These are phyloP conservation scores for Macroramphosus scolopax DNA, from an alignment of 2,797 vertebrate species.

Conservation along the genomic window DNA sequence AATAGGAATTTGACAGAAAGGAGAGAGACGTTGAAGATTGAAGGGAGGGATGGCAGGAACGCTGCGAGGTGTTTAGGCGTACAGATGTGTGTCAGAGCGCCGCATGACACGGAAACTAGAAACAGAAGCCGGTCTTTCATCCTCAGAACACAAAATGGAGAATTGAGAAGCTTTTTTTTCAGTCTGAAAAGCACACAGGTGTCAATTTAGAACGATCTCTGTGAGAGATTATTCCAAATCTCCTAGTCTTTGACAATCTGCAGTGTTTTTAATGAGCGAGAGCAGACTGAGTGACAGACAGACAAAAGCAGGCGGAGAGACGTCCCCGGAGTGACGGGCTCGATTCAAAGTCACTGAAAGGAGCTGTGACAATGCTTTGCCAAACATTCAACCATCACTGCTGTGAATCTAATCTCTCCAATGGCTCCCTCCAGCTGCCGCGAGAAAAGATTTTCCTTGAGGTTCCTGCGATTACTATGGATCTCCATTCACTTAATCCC, in stretches of 20 bases:
- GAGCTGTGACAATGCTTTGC: constrained; percentile 45
- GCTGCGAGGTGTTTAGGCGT: constrained; percentile 23
- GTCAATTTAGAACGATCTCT: constrained; percentile 26
- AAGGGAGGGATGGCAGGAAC: constrained; percentile 31
- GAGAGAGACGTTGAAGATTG: constrained; percentile 31
- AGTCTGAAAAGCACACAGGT: constrained; percentile 21
- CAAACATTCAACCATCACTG: constrained; percentile 35
- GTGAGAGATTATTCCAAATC: constrained; percentile 34
- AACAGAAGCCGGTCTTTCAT: constrained; percentile 13
- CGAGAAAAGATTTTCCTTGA: constrained; percentile 13
- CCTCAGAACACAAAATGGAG: constrained; percentile 7
- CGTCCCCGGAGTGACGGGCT: constrained; percentile 42
- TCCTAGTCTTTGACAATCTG: constrained; percentile 19
- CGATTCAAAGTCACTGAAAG: constrained; percentile 48
- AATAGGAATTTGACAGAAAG: constrained; percentile 36
- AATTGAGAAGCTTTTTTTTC: constrained; percentile 4
- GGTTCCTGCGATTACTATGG: constrained; percentile 11
- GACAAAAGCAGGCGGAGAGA: constrained; percentile 43
- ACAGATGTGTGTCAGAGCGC: constrained; percentile 20
- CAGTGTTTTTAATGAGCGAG: constrained; percentile 37
- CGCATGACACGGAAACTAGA: constrained; percentile 1
- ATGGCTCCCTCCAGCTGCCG: constrained; percentile 30
- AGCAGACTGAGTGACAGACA: constrained; percentile 32
- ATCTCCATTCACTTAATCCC: constrained; percentile 16
- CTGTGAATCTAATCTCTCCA: constrained; percentile 41